Base-by-base conservation (phyloP, 2,888 invertebrate genomes). In the Oxycera nigricornis region DNA sequence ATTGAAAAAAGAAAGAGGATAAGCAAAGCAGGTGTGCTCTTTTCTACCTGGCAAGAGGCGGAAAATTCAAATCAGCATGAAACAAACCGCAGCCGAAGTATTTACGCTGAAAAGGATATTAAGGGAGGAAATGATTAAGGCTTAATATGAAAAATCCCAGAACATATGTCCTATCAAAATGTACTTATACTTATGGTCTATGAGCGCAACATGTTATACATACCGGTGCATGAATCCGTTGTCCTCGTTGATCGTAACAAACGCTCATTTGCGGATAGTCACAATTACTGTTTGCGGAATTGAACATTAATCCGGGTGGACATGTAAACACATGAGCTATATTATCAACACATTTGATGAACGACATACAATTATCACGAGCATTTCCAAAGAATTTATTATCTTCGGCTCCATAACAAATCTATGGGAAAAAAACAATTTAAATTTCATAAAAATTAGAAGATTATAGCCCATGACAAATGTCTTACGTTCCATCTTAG, bases 291-390 rank as follows among this genome's bases (percentile, higher is more conserved):
- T 24, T 28, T 14, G 14, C 14, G 2, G 70, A 70, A 55, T 70
- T 70, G 70, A 52, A 70, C 2, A 70, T 52, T 2, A 70, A 31
- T 22, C 70, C 70, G 14, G 52, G 30, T 17, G 70, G 70, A n/a
- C 70, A 70, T 7, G 70, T 70, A 35, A 30, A 70, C 20, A 31
- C 2, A 22, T 70, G 30, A 30, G 26, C 70, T 7, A 22, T 35
- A 65, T 35, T 52, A 62, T 55, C 26, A 1, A 55, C 35, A 35
- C 70, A 70, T 76, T 81, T 77, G 57, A 80, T 81, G 74, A 80
- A 81, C 0, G 80, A 79, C 22, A 76, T 78, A 55, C 81, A 81
- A 6, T 74, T 77, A 30, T 81, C 80, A 22, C 65, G 35, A 0
- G 74, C 20, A 14, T 79, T 79, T 11, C 81, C 80, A 75, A 80